These are phyloP conservation scores for Metallyticus violacea DNA, from an alignment of 2,888 invertebrate species.

Conservation along the genomic window DNA sequence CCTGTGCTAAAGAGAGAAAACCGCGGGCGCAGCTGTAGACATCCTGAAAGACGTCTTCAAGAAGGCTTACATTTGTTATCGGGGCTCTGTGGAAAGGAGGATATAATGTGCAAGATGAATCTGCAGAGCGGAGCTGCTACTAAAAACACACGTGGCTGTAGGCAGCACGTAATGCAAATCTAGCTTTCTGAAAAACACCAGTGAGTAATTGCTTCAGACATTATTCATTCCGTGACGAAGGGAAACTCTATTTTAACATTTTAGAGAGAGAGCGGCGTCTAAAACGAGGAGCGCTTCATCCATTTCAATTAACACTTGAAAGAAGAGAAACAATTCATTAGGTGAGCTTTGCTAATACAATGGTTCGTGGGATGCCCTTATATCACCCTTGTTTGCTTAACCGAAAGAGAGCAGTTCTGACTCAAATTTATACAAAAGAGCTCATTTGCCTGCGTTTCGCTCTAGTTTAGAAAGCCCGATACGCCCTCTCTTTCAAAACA, in stretches of 20 bases:
- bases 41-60: not conserved
- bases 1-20: not conserved
- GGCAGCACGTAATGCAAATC: not conserved
- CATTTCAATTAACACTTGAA: not conserved
- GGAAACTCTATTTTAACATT: not conserved
- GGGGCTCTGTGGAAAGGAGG: not conserved
- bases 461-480: not conserved
- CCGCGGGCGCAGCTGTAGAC: not conserved
- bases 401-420: not conserved
- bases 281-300: not conserved
- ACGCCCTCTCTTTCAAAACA: not conserved
- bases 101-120: not conserved
- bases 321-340: not conserved
- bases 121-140: not conserved
- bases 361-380: not conserved
- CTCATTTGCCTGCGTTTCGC: not conserved
- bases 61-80: not conserved
- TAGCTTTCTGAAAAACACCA: not conserved
- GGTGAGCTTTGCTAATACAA: not conserved
- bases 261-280: too few species aligned
- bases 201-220: not conserved
- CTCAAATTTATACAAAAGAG: not conserved
- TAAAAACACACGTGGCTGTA: not conserved
- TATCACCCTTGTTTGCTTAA: not conserved
- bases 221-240: not conserved